phyloP scores from a whole-genome alignment of 2,113 vertebrate species.

The Protobothrops flavoviridis region DNA sequence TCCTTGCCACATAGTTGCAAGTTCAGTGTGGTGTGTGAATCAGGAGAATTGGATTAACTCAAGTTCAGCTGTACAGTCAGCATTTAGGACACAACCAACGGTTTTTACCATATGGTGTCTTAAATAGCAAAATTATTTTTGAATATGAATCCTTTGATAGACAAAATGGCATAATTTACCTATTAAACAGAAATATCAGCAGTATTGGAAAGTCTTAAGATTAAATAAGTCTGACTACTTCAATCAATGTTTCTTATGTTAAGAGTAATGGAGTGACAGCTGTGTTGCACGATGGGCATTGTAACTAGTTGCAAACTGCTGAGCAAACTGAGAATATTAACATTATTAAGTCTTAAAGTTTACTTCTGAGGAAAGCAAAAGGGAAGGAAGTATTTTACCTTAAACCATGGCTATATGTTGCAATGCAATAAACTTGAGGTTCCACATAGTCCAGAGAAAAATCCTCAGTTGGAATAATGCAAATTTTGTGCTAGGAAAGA shows the following conservation, averaged over 20 bases:
- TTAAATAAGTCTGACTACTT: background rate
- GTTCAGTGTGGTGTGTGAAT: background rate
- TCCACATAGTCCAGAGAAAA: conserved; percentile 83
- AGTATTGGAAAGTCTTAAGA: background rate
- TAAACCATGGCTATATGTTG: conserved; percentile 71
- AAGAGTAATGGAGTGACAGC: background rate
- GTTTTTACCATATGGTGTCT: background rate
- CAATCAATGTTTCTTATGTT: background rate
- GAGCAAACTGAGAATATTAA: conserved; percentile 17
- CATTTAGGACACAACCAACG: background rate
- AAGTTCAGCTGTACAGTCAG: background rate
- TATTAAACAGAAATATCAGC: background rate
- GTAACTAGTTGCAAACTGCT: conserved; percentile 12
- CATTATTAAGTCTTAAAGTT: conserved; percentile 16
- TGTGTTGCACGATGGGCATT: background rate
- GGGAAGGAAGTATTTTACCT: conserved; percentile 64
- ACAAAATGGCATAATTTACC: background rate
- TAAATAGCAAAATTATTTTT: background rate
- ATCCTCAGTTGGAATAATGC: conserved; percentile 78
- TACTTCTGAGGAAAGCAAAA: background rate
- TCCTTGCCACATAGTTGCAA: background rate
- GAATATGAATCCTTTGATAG: background rate
- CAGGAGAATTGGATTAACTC: background rate
- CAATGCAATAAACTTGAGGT: conserved; percentile 83
- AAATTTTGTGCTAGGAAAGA: conserved; percentile 82